Evolutionary conservation across 2,113 vertebrate genomes (phyloP).

Genomic region (Salvelinus fontinalis): DNA sequence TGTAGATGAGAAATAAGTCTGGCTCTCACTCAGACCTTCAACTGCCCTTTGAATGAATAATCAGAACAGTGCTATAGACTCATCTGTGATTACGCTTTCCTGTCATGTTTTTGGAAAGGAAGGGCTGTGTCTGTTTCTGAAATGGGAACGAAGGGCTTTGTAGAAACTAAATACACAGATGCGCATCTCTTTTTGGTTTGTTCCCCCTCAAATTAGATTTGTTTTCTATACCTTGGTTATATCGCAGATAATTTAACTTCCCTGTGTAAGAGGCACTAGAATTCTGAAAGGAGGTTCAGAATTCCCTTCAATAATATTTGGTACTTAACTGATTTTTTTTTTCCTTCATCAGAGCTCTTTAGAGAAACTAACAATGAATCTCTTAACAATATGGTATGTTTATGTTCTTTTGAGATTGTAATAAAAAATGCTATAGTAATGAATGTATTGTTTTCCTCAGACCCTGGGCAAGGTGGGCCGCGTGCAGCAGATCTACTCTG

Average conservation of each 20-base stretch:
- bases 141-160: conserved; percentile 25
- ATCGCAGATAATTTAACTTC: too few relatives aligned
- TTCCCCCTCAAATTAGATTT: neutral
- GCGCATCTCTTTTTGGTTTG: conserved; percentile 40
- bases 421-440: too few relatives aligned
- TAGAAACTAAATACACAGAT: neutral
- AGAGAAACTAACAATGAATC: too few relatives aligned
- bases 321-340: too few relatives aligned
- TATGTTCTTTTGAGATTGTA: neutral
- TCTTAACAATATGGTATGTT: neutral
- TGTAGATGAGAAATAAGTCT: conserved; percentile 41
- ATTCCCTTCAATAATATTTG: too few relatives aligned
- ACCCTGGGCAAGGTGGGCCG: conserved; percentile 98
- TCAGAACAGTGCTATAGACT: conserved; percentile 17
- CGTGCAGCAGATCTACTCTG: conserved; percentile 98
- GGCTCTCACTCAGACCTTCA: conserved; percentile 16
- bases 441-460: conserved; percentile 64
- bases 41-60: conserved; percentile 41
- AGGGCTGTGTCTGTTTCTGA: conserved; percentile 9
- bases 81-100: conserved; percentile 32
- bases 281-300: too few relatives aligned
- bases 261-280: too few relatives aligned
- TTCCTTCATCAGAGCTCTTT: too few relatives aligned
- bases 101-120: conserved; percentile 26
- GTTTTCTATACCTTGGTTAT: too few relatives aligned